Percentiles rank a stretch among this genome's conserved stretches.
phyloP scores from a whole-genome alignment of 2,113 vertebrate species.

The human (Homo sapiens) region DNA sequence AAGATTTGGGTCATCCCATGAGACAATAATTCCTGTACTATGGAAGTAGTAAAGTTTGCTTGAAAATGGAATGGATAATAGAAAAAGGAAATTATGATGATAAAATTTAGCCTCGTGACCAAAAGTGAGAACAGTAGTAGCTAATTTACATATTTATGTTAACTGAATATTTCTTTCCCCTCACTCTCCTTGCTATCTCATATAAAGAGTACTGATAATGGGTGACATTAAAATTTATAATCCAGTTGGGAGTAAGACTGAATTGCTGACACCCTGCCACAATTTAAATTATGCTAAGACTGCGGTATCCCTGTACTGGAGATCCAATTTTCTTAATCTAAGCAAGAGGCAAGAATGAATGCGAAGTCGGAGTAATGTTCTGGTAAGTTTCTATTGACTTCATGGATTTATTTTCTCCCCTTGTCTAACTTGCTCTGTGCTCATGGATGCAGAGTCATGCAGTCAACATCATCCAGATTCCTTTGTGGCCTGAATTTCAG shows the following conservation, averaged over 20 bases:
- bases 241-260: neutral
- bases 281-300: neutral
- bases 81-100: neutral
- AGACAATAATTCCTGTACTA: neutral
- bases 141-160: neutral
- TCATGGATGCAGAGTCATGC: neutral
- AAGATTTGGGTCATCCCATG: neutral
- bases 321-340: neutral
- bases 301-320: neutral
- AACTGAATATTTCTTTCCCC: neutral
- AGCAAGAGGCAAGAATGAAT: neutral
- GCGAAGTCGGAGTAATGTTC: neutral
- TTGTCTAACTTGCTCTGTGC: neutral
- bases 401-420: neutral
- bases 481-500: neutral
- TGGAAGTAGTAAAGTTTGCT: neutral
- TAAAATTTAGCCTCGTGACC: neutral
- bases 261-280: neutral
- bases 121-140: neutral
- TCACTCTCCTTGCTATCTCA: neutral
- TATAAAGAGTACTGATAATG: neutral
- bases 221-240: neutral
- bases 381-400: neutral
- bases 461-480: neutral
- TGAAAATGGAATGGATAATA: neutral